These are phyloP conservation scores for Cheilosia variabilis DNA, from an alignment of 2,888 invertebrate species.

Conservation along the genomic window DNA sequence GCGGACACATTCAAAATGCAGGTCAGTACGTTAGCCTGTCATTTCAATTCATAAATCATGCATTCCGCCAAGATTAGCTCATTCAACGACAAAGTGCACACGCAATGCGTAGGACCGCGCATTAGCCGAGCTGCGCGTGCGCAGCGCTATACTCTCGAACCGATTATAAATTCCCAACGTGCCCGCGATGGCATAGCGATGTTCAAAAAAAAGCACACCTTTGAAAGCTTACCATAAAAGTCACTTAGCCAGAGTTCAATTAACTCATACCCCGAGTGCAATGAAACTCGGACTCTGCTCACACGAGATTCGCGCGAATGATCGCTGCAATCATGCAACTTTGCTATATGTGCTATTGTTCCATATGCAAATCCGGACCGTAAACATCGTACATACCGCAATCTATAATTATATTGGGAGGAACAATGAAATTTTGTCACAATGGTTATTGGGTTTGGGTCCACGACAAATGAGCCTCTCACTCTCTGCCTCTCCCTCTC, in stretches of 20 bases:
- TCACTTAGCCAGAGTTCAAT: constrained; percentile 67
- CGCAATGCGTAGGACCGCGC: constrained; percentile 13
- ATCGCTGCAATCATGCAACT: constrained; percentile 63
- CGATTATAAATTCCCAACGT: constrained; percentile 47
- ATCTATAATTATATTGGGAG: constrained; percentile 50
- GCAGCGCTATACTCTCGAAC: neutral
- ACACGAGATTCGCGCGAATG: constrained; percentile 56
- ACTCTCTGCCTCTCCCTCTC: constrained; percentile 17
- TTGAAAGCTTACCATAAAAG: constrained; percentile 31
- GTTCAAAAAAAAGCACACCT: constrained; percentile 14
- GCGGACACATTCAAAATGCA: constrained; percentile 31
- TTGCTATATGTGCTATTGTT: constrained; percentile 47
- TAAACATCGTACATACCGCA: constrained; percentile 23
- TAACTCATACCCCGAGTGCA: constrained; percentile 53
- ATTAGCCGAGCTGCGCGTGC: constrained; percentile 5
- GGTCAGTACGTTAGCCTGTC: constrained; percentile 21
- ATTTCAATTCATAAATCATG: constrained; percentile 51
- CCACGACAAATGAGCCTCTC: constrained; percentile 53
- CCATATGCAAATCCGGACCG: constrained; percentile 70
- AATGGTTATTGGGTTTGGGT: constrained; percentile 64
- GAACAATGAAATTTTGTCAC: constrained; percentile 72
- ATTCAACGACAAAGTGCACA: constrained; percentile 2
- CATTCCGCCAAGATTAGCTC: constrained; percentile 3
- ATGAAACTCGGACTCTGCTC: constrained; percentile 32
- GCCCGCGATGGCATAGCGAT: constrained; percentile 26